These are phyloP conservation scores for Falco biarmicus DNA, from an alignment of 2,797 vertebrate species.

Conservation along the genomic window DNA sequence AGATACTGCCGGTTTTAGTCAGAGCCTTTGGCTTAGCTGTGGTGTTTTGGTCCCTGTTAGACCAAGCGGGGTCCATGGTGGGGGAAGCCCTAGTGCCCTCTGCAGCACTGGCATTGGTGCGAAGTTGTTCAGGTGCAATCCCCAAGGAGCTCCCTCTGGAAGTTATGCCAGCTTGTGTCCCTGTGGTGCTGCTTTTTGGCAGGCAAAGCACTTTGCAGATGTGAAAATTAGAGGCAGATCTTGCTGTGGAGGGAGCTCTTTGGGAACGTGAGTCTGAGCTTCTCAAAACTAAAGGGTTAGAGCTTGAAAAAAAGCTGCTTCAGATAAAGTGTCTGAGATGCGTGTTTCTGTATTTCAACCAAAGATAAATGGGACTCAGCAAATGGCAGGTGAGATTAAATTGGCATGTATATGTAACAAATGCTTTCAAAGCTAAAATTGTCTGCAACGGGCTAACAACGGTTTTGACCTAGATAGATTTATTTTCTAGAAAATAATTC, in stretches of 20 bases:
- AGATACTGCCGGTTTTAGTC: background rate
- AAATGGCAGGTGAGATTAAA: conserved; percentile 20
- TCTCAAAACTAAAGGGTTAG: background rate
- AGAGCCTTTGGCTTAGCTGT: background rate
- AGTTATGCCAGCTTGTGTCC: background rate
- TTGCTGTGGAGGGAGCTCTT: background rate
- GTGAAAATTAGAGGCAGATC: background rate
- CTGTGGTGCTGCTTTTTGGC: background rate
- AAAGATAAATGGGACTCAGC: background rate
- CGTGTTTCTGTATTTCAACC: background rate
- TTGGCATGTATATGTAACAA: background rate
- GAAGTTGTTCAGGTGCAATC: background rate
- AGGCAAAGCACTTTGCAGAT: background rate
- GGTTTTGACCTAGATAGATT: background rate
- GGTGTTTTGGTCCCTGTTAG: background rate
- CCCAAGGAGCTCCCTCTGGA: background rate
- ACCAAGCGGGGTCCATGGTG: accelerated
- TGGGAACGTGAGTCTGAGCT: background rate
- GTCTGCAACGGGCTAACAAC: background rate
- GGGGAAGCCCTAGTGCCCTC: background rate
- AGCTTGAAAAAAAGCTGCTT: background rate
- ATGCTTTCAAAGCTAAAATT: background rate
- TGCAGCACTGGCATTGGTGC: background rate
- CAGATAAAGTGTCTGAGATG: background rate
- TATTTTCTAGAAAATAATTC: background rate